phyloP scores from a whole-genome alignment of 1,140 invertebrate genomes.

The Polypedilum pembai region DNA sequence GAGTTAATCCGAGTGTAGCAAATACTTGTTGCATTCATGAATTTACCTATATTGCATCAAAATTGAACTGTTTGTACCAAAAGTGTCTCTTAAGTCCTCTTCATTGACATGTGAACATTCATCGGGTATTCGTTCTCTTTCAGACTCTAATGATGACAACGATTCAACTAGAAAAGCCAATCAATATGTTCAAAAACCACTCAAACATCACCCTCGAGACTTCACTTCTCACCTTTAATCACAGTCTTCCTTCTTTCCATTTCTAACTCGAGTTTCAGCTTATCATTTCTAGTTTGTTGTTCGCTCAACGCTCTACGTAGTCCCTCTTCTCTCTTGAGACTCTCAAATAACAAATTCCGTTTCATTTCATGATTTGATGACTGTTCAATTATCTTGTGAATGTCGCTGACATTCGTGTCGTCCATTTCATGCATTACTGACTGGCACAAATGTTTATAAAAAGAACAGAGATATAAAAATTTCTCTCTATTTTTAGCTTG shows the following conservation, averaged over 20 bases:
- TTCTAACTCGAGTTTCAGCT: background rate
- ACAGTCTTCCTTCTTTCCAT: background rate
- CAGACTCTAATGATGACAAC: background rate
- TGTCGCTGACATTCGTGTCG: background rate
- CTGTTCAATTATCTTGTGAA: background rate
- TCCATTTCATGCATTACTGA: too few relatives aligned
- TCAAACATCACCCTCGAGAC: background rate
- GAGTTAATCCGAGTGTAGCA: too few relatives aligned
- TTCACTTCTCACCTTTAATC: background rate
- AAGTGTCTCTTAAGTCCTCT: conserved; percentile 3
- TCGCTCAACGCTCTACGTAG: background rate
- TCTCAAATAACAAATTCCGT: background rate
- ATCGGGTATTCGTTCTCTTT: background rate
- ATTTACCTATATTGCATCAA: background rate
- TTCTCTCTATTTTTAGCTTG: too few relatives aligned
- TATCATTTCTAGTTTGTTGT: background rate
- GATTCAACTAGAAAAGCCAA: background rate
- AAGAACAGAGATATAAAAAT: too few relatives aligned
- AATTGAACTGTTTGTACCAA: conserved; percentile 2
- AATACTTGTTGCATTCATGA: background rate
- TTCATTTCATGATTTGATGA: background rate
- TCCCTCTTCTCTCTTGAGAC: background rate
- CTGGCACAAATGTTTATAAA: too few relatives aligned
- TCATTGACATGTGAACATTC: background rate
- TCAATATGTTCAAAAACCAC: background rate